Conservation (phyloP, 1,140 invertebrate genomes). For the Cotesia vestalis region DNA sequence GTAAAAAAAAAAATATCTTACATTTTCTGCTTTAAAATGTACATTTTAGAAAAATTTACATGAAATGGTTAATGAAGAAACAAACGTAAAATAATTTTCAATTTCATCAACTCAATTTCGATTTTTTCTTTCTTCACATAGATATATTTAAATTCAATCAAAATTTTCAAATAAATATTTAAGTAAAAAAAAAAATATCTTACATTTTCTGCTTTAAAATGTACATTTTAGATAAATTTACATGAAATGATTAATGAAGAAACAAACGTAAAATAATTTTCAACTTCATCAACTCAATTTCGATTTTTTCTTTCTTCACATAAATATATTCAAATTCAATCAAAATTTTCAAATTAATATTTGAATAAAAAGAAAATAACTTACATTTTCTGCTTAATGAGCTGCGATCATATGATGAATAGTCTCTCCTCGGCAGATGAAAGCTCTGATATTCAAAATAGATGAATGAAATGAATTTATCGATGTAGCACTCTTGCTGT, state of each 20-base stretch:
- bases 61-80: not conserved
- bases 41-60: not conserved
- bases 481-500: too few species aligned
- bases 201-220: not conserved
- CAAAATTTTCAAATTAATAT: too few species aligned
- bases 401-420: constrained; percentile 30
- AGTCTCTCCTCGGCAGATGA: not conserved
- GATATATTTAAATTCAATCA: not conserved
- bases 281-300: too few species aligned
- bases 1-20: not conserved
- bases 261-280: too few species aligned
- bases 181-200: too few species aligned
- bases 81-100: not conserved
- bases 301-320: too few species aligned
- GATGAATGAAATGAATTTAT: too few species aligned
- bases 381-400: constrained; percentile 69
- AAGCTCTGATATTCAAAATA: not conserved
- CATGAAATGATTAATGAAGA: too few species aligned
- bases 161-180: too few species aligned
- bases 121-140: not conserved
- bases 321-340: too few species aligned
- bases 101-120: not conserved
- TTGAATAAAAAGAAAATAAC: not conserved
- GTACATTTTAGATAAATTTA: too few species aligned
- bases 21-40: not conserved